These are phyloP conservation scores for Microtus richardsoni DNA, from an alignment of 2,113 vertebrate genomes.

Conservation along the genomic window DNA sequence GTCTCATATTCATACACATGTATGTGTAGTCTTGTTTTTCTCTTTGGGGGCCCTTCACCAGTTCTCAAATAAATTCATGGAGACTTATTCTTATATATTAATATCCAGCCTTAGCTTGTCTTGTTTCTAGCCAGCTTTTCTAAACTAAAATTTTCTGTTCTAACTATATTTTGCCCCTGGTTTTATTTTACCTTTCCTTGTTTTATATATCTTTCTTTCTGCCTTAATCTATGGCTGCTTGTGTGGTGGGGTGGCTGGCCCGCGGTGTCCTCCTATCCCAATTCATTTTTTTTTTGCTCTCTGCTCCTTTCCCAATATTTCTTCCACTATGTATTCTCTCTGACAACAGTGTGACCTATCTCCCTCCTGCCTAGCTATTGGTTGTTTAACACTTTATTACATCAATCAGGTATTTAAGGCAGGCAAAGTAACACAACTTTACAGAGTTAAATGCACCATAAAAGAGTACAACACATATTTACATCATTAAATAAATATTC, in stretches of 20 bases:
- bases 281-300: neutral
- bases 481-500: neutral
- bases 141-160: neutral
- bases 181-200: neutral
- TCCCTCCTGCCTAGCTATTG: neutral
- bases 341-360: neutral
- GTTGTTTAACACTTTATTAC: neutral
- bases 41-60: fast-evolving
- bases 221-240: neutral
- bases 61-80: neutral
- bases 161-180: neutral
- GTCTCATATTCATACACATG: neutral
- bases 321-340: neutral
- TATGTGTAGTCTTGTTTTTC: neutral
- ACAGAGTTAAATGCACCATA: neutral
- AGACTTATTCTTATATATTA: neutral
- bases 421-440: neutral
- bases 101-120: neutral
- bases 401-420: neutral
- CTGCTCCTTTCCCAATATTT: neutral
- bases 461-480: neutral
- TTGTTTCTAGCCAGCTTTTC: neutral
- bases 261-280: neutral
- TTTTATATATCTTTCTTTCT: neutral
- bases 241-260: neutral